phyloP scores from a whole-genome alignment of 2,888 invertebrate genomes.

The Tuta absoluta region DNA sequence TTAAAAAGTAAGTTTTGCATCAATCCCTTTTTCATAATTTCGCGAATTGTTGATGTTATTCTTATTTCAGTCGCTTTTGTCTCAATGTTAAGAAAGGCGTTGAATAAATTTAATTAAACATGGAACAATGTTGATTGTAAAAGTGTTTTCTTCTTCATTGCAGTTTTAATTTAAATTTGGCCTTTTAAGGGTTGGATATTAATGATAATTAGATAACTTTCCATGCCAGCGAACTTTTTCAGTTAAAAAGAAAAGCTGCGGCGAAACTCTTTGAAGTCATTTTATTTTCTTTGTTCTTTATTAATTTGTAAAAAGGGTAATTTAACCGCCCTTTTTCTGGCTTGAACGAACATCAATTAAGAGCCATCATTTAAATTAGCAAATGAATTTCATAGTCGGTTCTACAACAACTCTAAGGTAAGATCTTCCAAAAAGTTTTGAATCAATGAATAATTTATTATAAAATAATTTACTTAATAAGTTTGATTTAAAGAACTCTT shows the following conservation, averaged over 20 bases:
- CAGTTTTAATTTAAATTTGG: neutral
- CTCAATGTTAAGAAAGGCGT: neutral
- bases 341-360: neutral
- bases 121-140: neutral
- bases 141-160: constrained; percentile 5
- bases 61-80: neutral
- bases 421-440: too few relatives aligned
- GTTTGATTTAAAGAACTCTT: too few relatives aligned
- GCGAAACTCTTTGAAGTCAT: constrained; percentile 8
- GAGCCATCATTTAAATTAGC: too few relatives aligned
- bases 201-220: constrained; percentile 19
- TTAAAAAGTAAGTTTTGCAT: neutral
- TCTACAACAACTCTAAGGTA: too few relatives aligned
- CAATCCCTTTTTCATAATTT: neutral
- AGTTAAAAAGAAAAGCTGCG: constrained; percentile 16
- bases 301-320: constrained; percentile 22
- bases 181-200: neutral
- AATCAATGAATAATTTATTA: too few relatives aligned
- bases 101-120: constrained; percentile 1
- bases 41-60: neutral
- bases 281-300: constrained; percentile 6
- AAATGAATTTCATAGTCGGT: too few relatives aligned
- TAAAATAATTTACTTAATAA: too few relatives aligned
- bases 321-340: constrained; percentile 1
- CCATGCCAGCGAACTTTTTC: constrained; percentile 1